These are phyloP conservation scores for Heteromyza rotundicornis DNA, from an alignment of 2,888 invertebrate species.

Conservation along the genomic window DNA sequence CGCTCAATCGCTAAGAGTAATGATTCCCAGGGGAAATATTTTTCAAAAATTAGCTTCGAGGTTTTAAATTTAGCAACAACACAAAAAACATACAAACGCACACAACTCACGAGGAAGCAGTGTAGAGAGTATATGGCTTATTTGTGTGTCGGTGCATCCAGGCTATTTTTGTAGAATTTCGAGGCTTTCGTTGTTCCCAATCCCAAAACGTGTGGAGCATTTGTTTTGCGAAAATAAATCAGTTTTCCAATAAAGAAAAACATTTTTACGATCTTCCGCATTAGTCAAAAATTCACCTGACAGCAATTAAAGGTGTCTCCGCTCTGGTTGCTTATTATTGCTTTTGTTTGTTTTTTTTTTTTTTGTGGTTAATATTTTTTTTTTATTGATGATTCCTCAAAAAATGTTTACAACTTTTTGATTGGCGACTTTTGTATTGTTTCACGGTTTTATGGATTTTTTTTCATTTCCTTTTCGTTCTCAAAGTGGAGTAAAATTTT, in stretches of 20 bases:
- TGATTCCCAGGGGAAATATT: background rate
- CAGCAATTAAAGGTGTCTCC: background rate
- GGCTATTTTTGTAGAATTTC: too few species aligned
- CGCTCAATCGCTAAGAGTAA: background rate
- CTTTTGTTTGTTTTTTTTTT: background rate
- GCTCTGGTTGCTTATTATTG: too few species aligned
- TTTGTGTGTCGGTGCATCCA: too few species aligned
- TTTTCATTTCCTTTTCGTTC: background rate
- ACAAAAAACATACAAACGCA: background rate
- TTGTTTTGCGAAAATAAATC: too few species aligned
- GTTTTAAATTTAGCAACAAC: slow-evolving; percentile 1
- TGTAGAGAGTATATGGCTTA: too few species aligned
- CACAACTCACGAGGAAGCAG: background rate
- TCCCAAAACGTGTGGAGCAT: too few species aligned
- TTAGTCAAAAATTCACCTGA: background rate
- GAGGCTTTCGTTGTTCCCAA: too few species aligned
- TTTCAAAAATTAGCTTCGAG: background rate
- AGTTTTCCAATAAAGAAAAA: background rate
- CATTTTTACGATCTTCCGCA: background rate
- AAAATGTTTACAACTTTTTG: background rate
- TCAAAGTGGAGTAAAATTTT: background rate
- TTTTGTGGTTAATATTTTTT: too few species aligned
- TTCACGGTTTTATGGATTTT: too few species aligned
- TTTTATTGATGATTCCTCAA: too few species aligned
- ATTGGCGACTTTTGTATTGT: too few species aligned